Evolutionary conservation across 2,113 vertebrate genomes (phyloP).

Genomic region (Delphinapterus leucas): DNA sequence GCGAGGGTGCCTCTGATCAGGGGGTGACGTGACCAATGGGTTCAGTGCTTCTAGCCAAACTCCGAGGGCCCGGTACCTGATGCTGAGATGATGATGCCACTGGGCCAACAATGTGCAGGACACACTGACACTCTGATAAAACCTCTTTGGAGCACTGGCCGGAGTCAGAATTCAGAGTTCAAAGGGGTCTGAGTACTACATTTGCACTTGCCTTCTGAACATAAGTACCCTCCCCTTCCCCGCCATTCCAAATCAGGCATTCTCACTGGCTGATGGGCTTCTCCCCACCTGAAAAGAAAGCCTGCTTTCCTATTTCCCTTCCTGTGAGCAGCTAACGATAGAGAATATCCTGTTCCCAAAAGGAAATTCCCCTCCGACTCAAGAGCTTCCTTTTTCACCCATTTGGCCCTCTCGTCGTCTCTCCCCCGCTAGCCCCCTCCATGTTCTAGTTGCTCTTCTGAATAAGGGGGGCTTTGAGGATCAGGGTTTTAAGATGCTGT

Average conservation of each 20-base stretch:
- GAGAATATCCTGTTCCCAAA: slow-evolving; percentile 81
- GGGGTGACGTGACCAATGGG: not conserved
- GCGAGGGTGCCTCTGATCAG: not conserved
- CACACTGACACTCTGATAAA: not conserved
- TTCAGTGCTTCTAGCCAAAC: not conserved
- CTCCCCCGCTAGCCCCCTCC: not conserved
- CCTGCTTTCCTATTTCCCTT: slow-evolving; percentile 82
- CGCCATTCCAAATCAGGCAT: slow-evolving; percentile 70
- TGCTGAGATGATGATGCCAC: not conserved
- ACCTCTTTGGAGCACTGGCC: not conserved
- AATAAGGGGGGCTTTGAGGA: slow-evolving; percentile 75
- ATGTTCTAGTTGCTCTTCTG: slow-evolving; percentile 50
- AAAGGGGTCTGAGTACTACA: slow-evolving; percentile 63
- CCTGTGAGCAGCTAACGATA: slow-evolving; percentile 80
- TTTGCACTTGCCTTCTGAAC: slow-evolving; percentile 25
- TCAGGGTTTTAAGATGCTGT: slow-evolving; percentile 70
- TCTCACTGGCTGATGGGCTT: slow-evolving; percentile 67
- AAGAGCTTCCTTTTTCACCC: slow-evolving; percentile 76
- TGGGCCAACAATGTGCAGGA: not conserved
- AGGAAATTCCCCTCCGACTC: slow-evolving; percentile 79
- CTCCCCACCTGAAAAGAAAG: slow-evolving; percentile 77
- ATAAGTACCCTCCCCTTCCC: not conserved
- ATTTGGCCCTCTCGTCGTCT: slow-evolving; percentile 61
- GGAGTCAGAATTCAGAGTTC: slow-evolving; percentile 45
- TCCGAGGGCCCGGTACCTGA: not conserved